A percentile compares a stretch with the other conserved stretches of the same genome.
phyloP scores from a whole-genome alignment of 2,888 invertebrate genomes.

The Phalera bucephala region DNA sequence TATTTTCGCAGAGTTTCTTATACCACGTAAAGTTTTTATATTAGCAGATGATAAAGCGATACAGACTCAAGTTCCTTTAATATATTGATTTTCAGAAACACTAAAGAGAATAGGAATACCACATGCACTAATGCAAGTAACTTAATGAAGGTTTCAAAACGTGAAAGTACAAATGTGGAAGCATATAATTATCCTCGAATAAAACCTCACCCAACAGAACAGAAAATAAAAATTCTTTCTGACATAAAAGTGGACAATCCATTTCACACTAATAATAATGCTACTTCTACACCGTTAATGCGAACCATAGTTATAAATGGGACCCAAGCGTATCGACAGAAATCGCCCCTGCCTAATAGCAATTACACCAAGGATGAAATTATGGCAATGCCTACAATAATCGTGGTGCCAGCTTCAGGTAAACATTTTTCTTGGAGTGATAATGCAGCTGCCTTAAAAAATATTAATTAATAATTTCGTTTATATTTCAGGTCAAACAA shows the following conservation, averaged over 20 bases:
- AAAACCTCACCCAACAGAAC: conserved; percentile 44
- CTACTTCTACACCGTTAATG: conserved; percentile 62
- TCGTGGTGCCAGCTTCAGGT: conserved; percentile 68
- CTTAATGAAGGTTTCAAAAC: conserved; percentile 18
- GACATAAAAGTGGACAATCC: conserved; percentile 63
- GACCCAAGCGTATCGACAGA: conserved; percentile 58
- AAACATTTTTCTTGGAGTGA: background rate
- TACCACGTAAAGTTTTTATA: too few species aligned
- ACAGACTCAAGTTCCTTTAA: background rate
- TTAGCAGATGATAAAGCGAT: background rate
- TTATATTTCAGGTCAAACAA: conserved; percentile 40
- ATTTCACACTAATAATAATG: conserved; percentile 40
- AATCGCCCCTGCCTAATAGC: conserved; percentile 26
- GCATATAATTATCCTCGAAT: conserved; percentile 21
- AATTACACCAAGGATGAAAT: conserved; percentile 71
- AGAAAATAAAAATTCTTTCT: conserved; percentile 67
- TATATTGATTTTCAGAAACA: conserved; percentile 2
- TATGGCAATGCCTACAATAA: conserved; percentile 81
- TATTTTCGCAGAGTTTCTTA: too few species aligned
- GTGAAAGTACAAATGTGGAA: conserved; percentile 11
- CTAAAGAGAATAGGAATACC: background rate
- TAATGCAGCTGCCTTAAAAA: too few species aligned
- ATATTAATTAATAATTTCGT: conserved; percentile 4
- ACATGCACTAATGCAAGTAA: conserved; percentile 3
- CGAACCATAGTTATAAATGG: conserved; percentile 69